Percentiles rank a stretch among this genome's conserved stretches.
Conservation (phyloP, 2,888 invertebrate species). For the Pseudococcus longispinus region DNA sequence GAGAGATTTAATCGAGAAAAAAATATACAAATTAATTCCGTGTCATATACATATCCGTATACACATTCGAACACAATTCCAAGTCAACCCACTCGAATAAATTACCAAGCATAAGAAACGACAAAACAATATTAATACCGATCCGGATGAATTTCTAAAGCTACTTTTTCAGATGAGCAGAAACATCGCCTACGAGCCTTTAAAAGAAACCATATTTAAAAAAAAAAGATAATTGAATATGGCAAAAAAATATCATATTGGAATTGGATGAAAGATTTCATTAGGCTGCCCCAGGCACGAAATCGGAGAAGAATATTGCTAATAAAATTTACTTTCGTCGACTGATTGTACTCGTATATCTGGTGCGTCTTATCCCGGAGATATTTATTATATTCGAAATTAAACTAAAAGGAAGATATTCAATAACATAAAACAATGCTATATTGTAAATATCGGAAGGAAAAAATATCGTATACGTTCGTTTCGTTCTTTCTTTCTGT, state of each 20-base stretch:
- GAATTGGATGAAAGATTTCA: constrained; percentile 11
- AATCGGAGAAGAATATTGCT: background rate
- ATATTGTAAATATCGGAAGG: background rate
- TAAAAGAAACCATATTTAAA: background rate
- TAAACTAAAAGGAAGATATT: constrained; percentile 17
- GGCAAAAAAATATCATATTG: background rate
- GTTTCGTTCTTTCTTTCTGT: background rate
- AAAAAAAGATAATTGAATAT: background rate
- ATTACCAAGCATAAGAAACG: background rate
- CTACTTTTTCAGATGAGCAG: background rate
- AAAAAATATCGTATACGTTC: background rate
- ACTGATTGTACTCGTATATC: background rate
- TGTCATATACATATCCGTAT: too few relatives aligned
- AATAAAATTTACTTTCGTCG: constrained; percentile 11
- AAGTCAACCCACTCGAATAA: background rate
- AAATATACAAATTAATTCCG: too few relatives aligned
- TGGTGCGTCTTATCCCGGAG: background rate
- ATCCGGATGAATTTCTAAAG: background rate
- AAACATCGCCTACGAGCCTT: background rate
- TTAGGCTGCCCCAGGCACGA: background rate
- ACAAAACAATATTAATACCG: background rate
- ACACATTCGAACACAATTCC: too few relatives aligned
- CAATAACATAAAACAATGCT: constrained; percentile 6
- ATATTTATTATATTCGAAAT: constrained; percentile 35
- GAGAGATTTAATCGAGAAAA: too few relatives aligned